A percentile compares a stretch with the other conserved stretches of the same genome.
phyloP scores from a whole-genome alignment of 2,888 invertebrate genomes.

The Resseliella maxima region DNA sequence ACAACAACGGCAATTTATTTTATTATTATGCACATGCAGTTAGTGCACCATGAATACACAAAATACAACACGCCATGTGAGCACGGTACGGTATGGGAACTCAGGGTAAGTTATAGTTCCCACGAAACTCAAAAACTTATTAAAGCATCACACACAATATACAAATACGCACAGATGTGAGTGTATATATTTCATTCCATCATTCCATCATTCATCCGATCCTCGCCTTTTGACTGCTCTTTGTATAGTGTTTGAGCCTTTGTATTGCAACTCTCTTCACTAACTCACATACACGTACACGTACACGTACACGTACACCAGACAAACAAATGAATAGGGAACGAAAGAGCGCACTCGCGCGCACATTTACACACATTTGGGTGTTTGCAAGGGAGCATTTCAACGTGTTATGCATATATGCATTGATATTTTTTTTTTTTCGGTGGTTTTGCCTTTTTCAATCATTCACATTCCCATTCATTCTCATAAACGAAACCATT shows the following conservation, averaged over 20 bases:
- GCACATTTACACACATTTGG: neutral
- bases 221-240: slow-evolving; percentile 47
- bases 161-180: slow-evolving; percentile 51
- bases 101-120: slow-evolving; percentile 58
- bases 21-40: slow-evolving; percentile 51
- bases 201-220: slow-evolving; percentile 49
- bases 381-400: slow-evolving; percentile 22
- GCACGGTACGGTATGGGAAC: slow-evolving; percentile 58
- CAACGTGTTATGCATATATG: neutral
- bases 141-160: slow-evolving; percentile 39
- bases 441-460: neutral
- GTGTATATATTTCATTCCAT: slow-evolving; percentile 47
- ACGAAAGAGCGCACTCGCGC: neutral
- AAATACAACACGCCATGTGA: slow-evolving; percentile 46
- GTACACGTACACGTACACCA: neutral
- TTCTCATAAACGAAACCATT: neutral
- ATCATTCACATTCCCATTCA: neutral
- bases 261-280: slow-evolving; percentile 17
- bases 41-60: slow-evolving; percentile 49
- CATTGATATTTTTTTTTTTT: slow-evolving; percentile 41
- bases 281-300: neutral
- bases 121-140: slow-evolving; percentile 58
- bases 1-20: slow-evolving; percentile 29
- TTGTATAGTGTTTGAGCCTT: neutral
- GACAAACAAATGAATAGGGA: neutral